These are phyloP conservation scores for Chloroceryle amazona DNA, from an alignment of 2,797 vertebrate species.

Conservation along the genomic window DNA sequence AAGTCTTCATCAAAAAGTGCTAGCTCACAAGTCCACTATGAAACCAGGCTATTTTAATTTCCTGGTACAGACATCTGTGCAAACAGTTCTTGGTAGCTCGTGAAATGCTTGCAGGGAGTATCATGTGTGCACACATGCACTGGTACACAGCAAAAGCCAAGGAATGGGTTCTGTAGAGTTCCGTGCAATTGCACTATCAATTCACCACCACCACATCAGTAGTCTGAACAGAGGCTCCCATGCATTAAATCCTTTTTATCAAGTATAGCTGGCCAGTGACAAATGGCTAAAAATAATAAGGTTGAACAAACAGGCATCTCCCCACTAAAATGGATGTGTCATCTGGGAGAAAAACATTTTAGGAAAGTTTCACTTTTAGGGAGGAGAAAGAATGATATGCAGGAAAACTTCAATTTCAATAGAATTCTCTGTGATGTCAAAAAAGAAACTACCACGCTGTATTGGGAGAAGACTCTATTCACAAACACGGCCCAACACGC, in stretches of 20 bases:
- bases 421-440: background rate
- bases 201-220: background rate
- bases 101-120: rapidly evolving
- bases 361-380: background rate
- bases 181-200: background rate
- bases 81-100: background rate
- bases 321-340: background rate
- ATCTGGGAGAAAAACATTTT: background rate
- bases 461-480: background rate
- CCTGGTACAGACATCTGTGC: background rate
- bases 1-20: background rate
- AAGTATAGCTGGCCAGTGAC: background rate
- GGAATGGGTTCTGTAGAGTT: background rate
- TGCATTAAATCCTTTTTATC: background rate
- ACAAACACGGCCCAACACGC: background rate
- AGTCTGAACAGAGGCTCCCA: background rate
- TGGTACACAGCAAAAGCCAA: background rate
- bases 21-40: background rate
- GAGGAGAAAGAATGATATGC: background rate
- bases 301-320: background rate
- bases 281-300: background rate
- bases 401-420: background rate
- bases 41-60: background rate
- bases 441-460: background rate
- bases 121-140: background rate